phyloP scores from a whole-genome alignment of 2,113 vertebrate species.

The Periophthalmus modestus region DNA sequence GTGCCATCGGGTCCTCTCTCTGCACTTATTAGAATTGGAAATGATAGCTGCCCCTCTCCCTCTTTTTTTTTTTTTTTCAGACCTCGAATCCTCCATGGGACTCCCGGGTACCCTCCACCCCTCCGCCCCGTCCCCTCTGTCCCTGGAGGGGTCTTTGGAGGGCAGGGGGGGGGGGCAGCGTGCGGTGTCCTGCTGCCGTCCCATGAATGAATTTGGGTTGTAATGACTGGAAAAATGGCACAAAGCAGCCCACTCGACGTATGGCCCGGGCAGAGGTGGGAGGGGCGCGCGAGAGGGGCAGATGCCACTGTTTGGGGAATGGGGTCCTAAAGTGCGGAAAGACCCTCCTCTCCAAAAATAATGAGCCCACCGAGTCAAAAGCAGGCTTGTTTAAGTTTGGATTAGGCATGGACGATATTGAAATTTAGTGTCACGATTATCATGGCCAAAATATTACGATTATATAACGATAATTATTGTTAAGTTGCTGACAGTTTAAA shows the following conservation, averaged over 20 bases:
- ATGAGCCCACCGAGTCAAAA: not conserved
- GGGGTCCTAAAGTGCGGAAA: slow-evolving; percentile 83
- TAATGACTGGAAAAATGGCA: slow-evolving; percentile 91
- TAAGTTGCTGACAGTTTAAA: too few species aligned
- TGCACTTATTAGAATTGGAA: slow-evolving; percentile 99
- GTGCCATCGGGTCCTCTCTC: slow-evolving; percentile 83
- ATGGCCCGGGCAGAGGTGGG: slow-evolving; percentile 76
- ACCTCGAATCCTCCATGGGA: slow-evolving; percentile 86
- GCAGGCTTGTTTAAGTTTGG: slow-evolving; percentile 1
- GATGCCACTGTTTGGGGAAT: slow-evolving; percentile 91
- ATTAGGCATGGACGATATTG: too few species aligned
- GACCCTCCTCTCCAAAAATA: slow-evolving; percentile 47
- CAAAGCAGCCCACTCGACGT: slow-evolving; percentile 86
- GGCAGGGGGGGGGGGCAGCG: slow-evolving; percentile 42
- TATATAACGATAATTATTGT: too few species aligned
- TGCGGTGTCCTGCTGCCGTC: slow-evolving; percentile 88
- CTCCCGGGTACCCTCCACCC: slow-evolving; percentile 83
- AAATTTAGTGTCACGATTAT: too few species aligned
- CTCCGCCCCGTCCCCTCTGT: too few species aligned
- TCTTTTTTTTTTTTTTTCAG: slow-evolving; percentile 46
- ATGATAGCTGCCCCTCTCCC: slow-evolving; percentile 87
- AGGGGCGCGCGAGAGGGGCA: slow-evolving; percentile 70
- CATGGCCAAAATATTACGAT: too few species aligned
- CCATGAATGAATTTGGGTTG: slow-evolving; percentile 98
- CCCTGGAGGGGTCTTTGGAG: slow-evolving; percentile 83